These are phyloP conservation scores for Amazona guildingii DNA, from an alignment of 2,113 vertebrate genomes.

Conservation along the genomic window DNA sequence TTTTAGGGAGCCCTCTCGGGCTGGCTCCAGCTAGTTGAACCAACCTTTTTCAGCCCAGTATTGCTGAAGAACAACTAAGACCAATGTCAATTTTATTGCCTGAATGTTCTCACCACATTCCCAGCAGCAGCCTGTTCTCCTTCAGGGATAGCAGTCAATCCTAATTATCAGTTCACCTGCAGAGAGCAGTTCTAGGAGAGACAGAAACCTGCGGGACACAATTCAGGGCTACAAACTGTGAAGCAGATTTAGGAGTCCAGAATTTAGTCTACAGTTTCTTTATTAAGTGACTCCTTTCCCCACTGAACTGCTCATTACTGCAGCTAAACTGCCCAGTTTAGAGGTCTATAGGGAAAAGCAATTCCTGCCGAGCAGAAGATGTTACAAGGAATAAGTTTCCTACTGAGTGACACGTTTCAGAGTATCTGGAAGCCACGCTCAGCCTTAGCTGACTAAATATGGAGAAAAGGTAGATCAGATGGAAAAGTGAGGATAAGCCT, in stretches of 20 bases:
- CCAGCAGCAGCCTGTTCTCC: not conserved
- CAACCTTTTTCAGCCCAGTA: not conserved
- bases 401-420: not conserved
- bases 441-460: constrained; percentile 60
- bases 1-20: constrained; percentile 20
- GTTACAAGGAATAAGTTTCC: not conserved
- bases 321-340: not conserved
- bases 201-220: not conserved
- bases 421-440: constrained; percentile 11
- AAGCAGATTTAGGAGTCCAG: not conserved
- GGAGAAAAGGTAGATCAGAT: constrained; percentile 57
- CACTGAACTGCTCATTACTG: not conserved
- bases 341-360: not conserved
- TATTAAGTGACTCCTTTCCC: not conserved
- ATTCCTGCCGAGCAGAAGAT: not conserved
- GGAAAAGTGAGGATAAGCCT: constrained; percentile 26
- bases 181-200: not conserved
- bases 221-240: not conserved
- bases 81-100: not conserved
- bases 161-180: not conserved
- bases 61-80: not conserved
- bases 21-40: not conserved
- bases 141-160: not conserved
- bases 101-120: not conserved
- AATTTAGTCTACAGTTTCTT: not conserved